A percentile compares a stretch with the other conserved stretches of the same genome.
Conservation (phyloP, 2,888 invertebrate genomes). For the Tipula helvola region DNA sequence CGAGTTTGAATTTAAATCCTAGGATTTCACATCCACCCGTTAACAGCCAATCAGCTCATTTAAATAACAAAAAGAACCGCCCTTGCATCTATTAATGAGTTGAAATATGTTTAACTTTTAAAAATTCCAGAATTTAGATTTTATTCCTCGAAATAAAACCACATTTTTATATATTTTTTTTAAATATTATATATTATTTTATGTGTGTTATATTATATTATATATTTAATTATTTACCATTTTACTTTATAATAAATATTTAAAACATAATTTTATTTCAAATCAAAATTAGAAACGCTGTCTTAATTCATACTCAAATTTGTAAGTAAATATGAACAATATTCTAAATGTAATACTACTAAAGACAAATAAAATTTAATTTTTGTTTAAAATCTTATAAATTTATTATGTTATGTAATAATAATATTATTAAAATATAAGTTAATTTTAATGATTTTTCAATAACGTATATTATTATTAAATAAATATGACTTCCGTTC, state of each 20-base stretch:
- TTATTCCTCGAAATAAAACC: too few species aligned
- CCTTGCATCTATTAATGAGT: too few species aligned
- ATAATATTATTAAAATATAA: not conserved
- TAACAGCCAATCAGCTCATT: too few species aligned
- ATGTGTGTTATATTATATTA: not conserved
- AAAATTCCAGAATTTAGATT: too few species aligned
- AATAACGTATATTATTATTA: not conserved
- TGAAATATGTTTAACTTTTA: too few species aligned
- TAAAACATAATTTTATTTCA: not conserved
- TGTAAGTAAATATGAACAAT: not conserved
- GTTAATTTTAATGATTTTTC: not conserved
- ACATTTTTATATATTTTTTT: too few species aligned
- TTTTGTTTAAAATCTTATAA: not conserved
- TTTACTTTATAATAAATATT: not conserved
- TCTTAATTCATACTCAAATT: not conserved
- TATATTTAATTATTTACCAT: not conserved
- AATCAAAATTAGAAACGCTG: not conserved
- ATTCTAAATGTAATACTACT: not conserved
- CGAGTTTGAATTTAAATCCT: too few species aligned
- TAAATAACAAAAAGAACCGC: too few species aligned
- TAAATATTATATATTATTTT: not conserved
- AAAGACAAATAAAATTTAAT: not conserved
- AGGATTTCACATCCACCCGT: too few species aligned
- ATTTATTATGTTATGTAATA: not conserved
- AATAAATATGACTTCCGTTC: not conserved